Evolutionary conservation across 2,113 vertebrate genomes (phyloP), one percentile per base, ranked within the genome.

Genomic region (Caloenas nicobarica): DNA sequence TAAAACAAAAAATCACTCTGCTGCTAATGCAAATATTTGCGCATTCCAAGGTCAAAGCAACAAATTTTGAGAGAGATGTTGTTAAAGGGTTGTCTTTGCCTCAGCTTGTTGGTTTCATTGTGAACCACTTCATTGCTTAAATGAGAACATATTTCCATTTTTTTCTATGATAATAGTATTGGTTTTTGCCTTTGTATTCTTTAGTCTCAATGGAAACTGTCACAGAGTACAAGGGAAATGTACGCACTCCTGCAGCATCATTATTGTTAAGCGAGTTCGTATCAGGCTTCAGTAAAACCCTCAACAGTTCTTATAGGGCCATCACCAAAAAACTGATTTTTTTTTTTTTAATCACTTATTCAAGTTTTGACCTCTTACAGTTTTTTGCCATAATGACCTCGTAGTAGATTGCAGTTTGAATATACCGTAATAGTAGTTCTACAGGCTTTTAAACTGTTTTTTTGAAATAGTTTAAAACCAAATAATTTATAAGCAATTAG

Each of bases 111-210:
- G 40, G 13, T 48, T 65, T 66, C 24, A 23, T 24, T n/a, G 22
- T 54, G 17, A 80, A 38, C n/a, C 24, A n/a, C 12, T 51, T 84
- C 11, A 11, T n/a, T 69, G 34, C 81, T 84, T 81, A 62, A 86
- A 54, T 0, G 0, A 58, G 72, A 50, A 50, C 2, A 0, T 16
- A 11, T 36, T 50, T 74, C 18, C 44, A 46, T 46, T 46, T 66
- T 66, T 84, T 74, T 73, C 33, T n/a, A 0, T 69, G 38, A 29
- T n/a, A 46, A 36, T 21, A 36, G 25, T 51, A 74, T 44, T 0
- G 3, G 31, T 61, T 93, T 82, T 86, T 54, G 7, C 11, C 28
- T 54, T 51, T 38, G 9, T 65, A 8, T 61, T 81, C 16, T 31
- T 83, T 84, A 4, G 1, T 61, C 29, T 70, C 6, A 23, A 0